phyloP scores from a whole-genome alignment of 2,888 invertebrate genomes.

The Cetonia aurata region DNA sequence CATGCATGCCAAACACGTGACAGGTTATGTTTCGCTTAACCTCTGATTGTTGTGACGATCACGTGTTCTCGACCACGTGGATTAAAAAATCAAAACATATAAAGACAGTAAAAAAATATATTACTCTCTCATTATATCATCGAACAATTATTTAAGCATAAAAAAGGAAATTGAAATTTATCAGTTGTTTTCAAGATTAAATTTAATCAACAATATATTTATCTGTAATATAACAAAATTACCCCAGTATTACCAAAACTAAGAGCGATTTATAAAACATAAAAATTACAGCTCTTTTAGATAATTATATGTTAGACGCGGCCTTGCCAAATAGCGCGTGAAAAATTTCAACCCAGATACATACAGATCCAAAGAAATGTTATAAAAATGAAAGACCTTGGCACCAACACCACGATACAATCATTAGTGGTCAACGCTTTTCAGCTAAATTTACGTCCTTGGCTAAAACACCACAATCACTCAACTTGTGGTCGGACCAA shows the following conservation, averaged over 20 bases:
- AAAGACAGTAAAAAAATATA: no score
- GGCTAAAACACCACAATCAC: conserved; percentile 19
- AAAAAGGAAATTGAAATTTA: no score
- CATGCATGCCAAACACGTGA: conserved; percentile 13
- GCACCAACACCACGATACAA: conserved; percentile 14
- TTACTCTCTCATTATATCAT: no score
- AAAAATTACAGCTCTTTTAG: not conserved
- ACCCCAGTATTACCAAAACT: no score
- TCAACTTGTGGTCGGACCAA: conserved; percentile 12
- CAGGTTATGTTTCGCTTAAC: not conserved
- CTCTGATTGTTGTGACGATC: not conserved
- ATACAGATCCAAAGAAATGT: conserved; percentile 7
- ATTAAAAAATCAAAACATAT: no score
- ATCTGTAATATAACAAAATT: no score
- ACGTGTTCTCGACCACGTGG: conserved; percentile 1
- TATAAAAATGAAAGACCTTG: conserved; percentile 30
- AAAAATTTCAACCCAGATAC: conserved; percentile 8
- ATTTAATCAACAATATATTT: no score
- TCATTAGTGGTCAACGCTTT: conserved; percentile 22
- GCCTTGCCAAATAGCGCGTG: not conserved
- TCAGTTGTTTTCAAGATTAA: no score
- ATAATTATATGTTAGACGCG: no score
- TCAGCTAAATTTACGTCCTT: conserved; percentile 28
- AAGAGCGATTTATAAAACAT: conserved; percentile 3
- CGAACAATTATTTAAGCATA: no score